These are phyloP conservation scores for Etheostoma nigrum DNA, from an alignment of 2,797 vertebrate genomes.

Conservation along the genomic window DNA sequence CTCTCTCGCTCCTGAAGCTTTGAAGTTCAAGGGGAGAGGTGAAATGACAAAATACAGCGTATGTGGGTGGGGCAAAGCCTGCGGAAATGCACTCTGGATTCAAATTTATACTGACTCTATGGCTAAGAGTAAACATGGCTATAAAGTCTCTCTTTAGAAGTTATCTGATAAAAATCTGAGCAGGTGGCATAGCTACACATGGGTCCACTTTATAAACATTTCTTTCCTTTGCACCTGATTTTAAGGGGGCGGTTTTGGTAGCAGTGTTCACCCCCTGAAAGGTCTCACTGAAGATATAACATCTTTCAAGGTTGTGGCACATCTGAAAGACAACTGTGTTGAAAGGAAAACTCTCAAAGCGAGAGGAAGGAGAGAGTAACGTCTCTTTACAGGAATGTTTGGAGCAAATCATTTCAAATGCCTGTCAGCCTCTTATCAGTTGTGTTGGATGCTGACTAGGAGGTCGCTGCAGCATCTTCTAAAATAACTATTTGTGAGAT, in stretches of 20 bases:
- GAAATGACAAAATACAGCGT: conserved; percentile 62
- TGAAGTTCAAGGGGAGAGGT: conserved; percentile 79
- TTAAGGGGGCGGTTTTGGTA: conserved; percentile 42
- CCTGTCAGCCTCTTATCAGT: conserved; percentile 39
- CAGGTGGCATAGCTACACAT: conserved; percentile 51
- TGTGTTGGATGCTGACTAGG: conserved; percentile 25
- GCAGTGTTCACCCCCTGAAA: conserved; percentile 18
- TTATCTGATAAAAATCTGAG: conserved; percentile 58
- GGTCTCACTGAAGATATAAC: conserved; percentile 49
- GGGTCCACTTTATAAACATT: conserved; percentile 66
- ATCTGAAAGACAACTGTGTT: conserved; percentile 45
- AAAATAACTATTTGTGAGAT: conserved; percentile 40
- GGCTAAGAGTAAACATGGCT: conserved; percentile 61
- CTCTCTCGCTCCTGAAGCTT: conserved; percentile 58
- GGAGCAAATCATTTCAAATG: conserved; percentile 47
- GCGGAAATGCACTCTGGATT: conserved; percentile 49
- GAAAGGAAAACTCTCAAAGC: conserved; percentile 47
- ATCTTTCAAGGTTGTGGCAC: conserved; percentile 56
- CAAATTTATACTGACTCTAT: conserved; percentile 46
- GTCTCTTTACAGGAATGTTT: conserved; percentile 31
- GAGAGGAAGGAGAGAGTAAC: conserved; percentile 28
- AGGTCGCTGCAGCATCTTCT: conserved; percentile 37
- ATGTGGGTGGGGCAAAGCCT: conserved; percentile 35
- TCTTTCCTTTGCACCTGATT: conserved; percentile 57
- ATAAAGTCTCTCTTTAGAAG: conserved; percentile 60